Evolutionary conservation across 2,113 vertebrate genomes (phyloP).

Genomic region (Phylloscopus trochiloides): DNA sequence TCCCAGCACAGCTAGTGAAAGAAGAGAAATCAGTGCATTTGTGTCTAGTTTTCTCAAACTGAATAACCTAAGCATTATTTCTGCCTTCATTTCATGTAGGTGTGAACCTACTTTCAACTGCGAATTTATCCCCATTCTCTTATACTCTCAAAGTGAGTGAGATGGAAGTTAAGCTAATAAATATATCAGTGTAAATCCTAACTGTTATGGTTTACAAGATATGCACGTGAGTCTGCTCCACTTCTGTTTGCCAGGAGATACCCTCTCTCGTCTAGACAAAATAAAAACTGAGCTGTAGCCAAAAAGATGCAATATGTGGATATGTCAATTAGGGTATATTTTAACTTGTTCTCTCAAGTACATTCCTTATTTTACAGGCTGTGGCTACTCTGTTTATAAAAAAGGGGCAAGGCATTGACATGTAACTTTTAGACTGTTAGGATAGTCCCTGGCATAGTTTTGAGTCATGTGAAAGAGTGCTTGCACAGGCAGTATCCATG

Average conservation of each 20-base stretch:
- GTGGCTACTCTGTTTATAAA: neutral
- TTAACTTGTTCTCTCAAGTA: neutral
- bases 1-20: neutral
- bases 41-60: neutral
- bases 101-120: neutral
- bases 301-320: neutral
- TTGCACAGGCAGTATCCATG: neutral
- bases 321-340: neutral
- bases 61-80: neutral
- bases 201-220: neutral
- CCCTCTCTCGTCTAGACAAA: neutral
- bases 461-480: neutral
- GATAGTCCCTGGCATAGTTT: neutral
- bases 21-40: neutral
- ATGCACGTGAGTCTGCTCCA: neutral
- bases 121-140: neutral
- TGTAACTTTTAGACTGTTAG: neutral
- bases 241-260: neutral
- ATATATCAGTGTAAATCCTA: neutral
- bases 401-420: neutral
- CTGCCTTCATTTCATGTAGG: neutral
- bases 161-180: neutral
- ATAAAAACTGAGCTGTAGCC: neutral
- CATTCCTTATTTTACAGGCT: neutral
- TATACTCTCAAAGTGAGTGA: neutral